These are phyloP conservation scores for Characodon lateralis DNA, from an alignment of 2,797 vertebrate species.

Conservation along the genomic window DNA sequence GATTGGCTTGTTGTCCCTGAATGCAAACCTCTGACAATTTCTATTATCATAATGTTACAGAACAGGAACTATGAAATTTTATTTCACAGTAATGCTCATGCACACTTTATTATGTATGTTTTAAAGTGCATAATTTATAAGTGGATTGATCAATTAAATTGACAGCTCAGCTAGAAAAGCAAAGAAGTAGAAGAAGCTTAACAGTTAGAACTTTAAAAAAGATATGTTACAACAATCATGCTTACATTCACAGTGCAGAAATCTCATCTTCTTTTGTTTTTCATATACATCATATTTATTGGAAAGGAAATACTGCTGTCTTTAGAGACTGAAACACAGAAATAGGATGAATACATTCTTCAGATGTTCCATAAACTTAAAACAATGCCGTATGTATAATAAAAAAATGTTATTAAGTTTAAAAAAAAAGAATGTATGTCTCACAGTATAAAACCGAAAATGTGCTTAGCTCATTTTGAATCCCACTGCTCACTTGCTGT, in stretches of 20 bases:
- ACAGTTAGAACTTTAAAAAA: background rate
- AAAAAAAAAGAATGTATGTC: constrained; percentile 20
- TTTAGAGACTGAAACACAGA: constrained; percentile 13
- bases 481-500: constrained; percentile 42
- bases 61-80: constrained; percentile 44
- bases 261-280: constrained; percentile 20
- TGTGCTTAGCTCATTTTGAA: constrained; percentile 29
- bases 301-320: background rate
- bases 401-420: constrained; percentile 42
- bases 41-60: constrained; percentile 64
- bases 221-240: background rate
- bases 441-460: constrained; percentile 36
- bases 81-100: constrained; percentile 48
- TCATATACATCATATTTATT: constrained; percentile 31
- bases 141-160: constrained; percentile 18
- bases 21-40: constrained; percentile 66
- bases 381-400: constrained; percentile 9
- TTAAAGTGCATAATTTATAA: constrained; percentile 18
- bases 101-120: constrained; percentile 38
- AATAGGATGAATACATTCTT: constrained; percentile 9
- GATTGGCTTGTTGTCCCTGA: constrained; percentile 56
- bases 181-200: background rate
- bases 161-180: constrained; percentile 2
- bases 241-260: background rate
- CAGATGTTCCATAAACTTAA: constrained; percentile 26